Evolutionary conservation across 30 jellyfish, hydroid and myxozoan genomes (phyloP).

Genomic region (Hydractinia symbiolongicarpus): DNA sequence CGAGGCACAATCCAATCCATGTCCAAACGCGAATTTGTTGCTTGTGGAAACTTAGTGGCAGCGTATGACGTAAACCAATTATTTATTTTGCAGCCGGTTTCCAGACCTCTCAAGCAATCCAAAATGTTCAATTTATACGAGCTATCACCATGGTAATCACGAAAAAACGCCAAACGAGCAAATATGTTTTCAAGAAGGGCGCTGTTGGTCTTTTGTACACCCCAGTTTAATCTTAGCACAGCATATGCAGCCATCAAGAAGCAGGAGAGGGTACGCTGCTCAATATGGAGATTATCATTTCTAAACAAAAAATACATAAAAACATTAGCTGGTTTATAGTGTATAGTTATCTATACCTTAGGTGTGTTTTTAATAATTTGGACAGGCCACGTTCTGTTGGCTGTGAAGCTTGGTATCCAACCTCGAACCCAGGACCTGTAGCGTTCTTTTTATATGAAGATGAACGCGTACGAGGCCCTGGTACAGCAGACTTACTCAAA

Average conservation of each 20-base stretch:
- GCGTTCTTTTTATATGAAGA: no score
- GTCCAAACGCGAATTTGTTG: conserved; percentile 41
- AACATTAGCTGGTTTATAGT: background rate
- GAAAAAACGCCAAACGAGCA: conserved; percentile 39
- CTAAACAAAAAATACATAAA: conserved; percentile 26
- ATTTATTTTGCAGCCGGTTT: conserved; percentile 22
- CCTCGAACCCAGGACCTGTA: no score
- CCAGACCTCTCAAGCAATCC: conserved; percentile 65
- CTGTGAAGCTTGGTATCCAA: no score
- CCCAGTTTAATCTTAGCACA: conserved; percentile 62
- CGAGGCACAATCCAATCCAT: conserved; percentile 89
- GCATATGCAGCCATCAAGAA: conserved; percentile 85
- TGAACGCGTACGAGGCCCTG: no score
- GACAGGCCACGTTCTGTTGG: no score
- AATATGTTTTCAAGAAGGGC: conserved; percentile 18
- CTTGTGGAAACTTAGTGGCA: conserved; percentile 27
- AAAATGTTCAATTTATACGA: conserved; percentile 49
- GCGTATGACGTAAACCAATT: conserved; percentile 23
- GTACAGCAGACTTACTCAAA: no score
- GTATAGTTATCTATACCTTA: background rate
- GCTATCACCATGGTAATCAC: conserved; percentile 77
- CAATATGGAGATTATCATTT: conserved; percentile 29
- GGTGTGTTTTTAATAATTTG: background rate
- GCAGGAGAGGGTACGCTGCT: conserved; percentile 66
- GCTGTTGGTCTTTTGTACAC: conserved; percentile 54